These are phyloP conservation scores for Dicentrarchus labrax DNA, from an alignment of 2,113 vertebrate species.

Conservation along the genomic window DNA sequence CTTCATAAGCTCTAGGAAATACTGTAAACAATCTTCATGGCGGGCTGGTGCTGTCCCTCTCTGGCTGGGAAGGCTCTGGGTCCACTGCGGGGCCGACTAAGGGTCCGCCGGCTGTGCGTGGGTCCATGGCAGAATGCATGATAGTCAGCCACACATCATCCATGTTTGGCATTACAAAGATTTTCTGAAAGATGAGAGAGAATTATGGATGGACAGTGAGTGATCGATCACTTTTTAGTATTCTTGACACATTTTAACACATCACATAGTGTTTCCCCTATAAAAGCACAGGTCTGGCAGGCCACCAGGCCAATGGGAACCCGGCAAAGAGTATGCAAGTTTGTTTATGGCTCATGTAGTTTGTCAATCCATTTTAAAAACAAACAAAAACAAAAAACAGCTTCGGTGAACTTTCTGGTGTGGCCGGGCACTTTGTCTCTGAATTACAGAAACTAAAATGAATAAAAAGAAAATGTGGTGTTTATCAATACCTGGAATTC, in stretches of 20 bases:
- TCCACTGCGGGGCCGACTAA: slow-evolving; percentile 60
- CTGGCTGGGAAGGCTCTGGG: slow-evolving; percentile 43
- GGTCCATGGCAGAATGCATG: slow-evolving; percentile 97
- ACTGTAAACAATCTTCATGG: slow-evolving; percentile 87
- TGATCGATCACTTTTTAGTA: not conserved
- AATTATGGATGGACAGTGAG: not conserved
- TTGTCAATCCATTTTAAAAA: not conserved
- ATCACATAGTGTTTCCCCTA: too few species aligned
- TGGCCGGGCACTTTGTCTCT: not conserved
- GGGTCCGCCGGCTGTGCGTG: slow-evolving; percentile 82
- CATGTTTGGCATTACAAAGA: slow-evolving; percentile 99
- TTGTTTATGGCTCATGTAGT: not conserved
- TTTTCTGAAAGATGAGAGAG: slow-evolving; percentile 86
- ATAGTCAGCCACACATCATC: slow-evolving; percentile 94
- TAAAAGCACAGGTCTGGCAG: too few species aligned
- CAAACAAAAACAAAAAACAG: not conserved
- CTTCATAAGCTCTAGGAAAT: slow-evolving; percentile 70
- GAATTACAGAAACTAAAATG: not conserved
- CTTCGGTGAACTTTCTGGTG: not conserved
- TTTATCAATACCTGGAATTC: slow-evolving; percentile 74
- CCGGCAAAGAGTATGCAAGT: too few species aligned
- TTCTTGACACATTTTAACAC: not conserved
- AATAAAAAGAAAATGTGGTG: not conserved
- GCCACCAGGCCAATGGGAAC: too few species aligned
- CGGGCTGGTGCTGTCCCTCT: slow-evolving; percentile 75